These are phyloP conservation scores for Brassicogethes aeneus DNA, from an alignment of 2,888 invertebrate species.

Conservation along the genomic window DNA sequence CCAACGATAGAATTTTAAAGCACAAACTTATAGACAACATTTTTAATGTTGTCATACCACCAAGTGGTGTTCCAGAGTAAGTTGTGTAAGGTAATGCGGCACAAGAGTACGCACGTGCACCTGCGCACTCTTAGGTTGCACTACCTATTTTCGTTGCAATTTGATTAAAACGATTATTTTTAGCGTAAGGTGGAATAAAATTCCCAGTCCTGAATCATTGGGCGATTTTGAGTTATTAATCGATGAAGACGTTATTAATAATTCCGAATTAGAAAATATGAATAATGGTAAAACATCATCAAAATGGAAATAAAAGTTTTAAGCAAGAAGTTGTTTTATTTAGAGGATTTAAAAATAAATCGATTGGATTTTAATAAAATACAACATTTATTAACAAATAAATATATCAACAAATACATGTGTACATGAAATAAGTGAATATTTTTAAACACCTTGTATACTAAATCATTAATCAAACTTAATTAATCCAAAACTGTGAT, in stretches of 20 bases:
- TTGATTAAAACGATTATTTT: slow-evolving; percentile 8
- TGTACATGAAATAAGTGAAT: too few relatives aligned
- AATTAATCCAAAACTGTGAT: too few relatives aligned
- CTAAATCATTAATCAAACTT: too few relatives aligned
- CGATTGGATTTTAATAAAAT: background rate
- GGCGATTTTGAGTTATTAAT: slow-evolving; percentile 77
- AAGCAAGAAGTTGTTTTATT: too few relatives aligned
- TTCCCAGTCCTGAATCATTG: slow-evolving; percentile 62
- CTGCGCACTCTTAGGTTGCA: too few relatives aligned
- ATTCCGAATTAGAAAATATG: slow-evolving; percentile 43
- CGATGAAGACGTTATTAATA: slow-evolving; percentile 67
- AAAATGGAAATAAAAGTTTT: slow-evolving; percentile 32
- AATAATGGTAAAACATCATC: slow-evolving; percentile 14
- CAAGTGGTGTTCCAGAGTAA: slow-evolving; percentile 80
- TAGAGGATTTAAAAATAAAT: too few relatives aligned
- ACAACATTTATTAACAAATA: background rate
- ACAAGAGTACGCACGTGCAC: too few relatives aligned
- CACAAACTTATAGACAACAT: slow-evolving; percentile 91
- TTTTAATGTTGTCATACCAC: slow-evolving; percentile 80
- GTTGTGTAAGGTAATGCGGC: too few relatives aligned
- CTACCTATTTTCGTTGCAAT: background rate
- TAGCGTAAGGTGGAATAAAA: slow-evolving; percentile 79
- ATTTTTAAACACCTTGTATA: too few relatives aligned
- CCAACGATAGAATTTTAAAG: slow-evolving; percentile 87
- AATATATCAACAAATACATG: slow-evolving; percentile 1